These are phyloP conservation scores for Cyprinodon brontotheroides DNA, from an alignment of 2,113 vertebrate genomes.

Conservation along the genomic window DNA sequence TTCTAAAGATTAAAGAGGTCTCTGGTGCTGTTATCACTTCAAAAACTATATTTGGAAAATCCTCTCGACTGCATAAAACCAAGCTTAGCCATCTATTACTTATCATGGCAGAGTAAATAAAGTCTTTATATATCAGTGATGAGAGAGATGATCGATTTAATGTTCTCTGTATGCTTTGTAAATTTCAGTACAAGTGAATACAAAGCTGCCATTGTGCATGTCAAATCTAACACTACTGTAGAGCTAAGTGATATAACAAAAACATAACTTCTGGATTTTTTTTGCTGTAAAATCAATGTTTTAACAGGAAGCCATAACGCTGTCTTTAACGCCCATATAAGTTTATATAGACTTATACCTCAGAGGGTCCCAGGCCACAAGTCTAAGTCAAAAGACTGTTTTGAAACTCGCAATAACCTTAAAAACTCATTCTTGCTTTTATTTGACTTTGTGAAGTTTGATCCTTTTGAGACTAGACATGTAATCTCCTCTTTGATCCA, in stretches of 20 bases:
- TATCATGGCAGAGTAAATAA: slow-evolving; percentile 1
- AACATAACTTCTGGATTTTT: neutral
- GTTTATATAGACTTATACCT: neutral
- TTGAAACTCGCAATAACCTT: neutral
- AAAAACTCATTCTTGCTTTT: neutral
- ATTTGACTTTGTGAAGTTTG: slow-evolving; percentile 9
- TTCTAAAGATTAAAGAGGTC: slow-evolving; percentile 12
- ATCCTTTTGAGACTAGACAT: neutral
- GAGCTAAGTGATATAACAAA: too few relatives aligned
- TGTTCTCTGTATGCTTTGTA: neutral
- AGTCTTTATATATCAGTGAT: slow-evolving; percentile 5
- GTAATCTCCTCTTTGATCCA: slow-evolving; percentile 10
- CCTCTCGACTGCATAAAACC: slow-evolving; percentile 23
- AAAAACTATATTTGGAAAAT: slow-evolving; percentile 18
- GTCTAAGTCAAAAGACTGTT: neutral
- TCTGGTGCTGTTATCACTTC: slow-evolving; percentile 26
- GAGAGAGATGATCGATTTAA: neutral
- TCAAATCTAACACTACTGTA: too few relatives aligned
- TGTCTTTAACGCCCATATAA: neutral
- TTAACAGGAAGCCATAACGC: neutral
- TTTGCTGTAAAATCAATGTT: neutral
- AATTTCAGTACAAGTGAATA: neutral
- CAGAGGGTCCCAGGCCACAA: neutral
- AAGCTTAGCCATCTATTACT: slow-evolving; percentile 6
- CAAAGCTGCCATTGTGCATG: neutral